Base-by-base conservation (phyloP, 2,888 invertebrate species). In the Strigamia maritima region DNA sequence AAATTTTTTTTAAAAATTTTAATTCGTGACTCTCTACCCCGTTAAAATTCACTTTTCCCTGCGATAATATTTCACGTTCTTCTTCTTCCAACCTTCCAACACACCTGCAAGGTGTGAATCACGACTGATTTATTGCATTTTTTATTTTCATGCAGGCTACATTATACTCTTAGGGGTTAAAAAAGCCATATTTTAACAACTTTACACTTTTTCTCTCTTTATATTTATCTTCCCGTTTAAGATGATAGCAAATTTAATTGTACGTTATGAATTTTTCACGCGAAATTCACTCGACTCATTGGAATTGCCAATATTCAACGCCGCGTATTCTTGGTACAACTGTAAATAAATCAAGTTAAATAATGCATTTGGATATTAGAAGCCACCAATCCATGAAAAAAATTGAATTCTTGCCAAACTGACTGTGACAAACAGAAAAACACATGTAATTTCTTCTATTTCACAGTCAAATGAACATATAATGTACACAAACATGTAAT, bases 101-200 rank as follows among this genome's bases (percentile, higher is more conserved):
- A 70, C 70, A 70, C 70, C 70, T 70, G 70, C 70, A 70, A 70
- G 70, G 70, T 70, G 70, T 70, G 70, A 70, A 70, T 70, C 70
- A 70, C 70, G 70, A 70, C 26, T 26, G 70, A 70, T 70, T 70
- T 70, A 70, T 70, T 14, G 70, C 70, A 26, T 70, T 70, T 70
- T 70, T 70, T 70, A 70, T 70, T 70, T 70, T 70, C 26, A 70
- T 16, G n/a, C 24, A 12, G 70, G 70, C 12, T 70, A 70, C 24
- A 26, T 70, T 70, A 26, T 70, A 70, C 70, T 70, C 70, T n/a
- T 28, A 7, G 28, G 70, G 70, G 70, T 70, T 70, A 70, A 26
- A 28, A 24, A 70, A 70, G 70, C 70, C n/a, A 28, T 70, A 28
- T 70, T 70, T 70, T 28, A 70, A 70, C 70, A 28, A 26, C 1